Conservation (phyloP, 2,113 vertebrate genomes). For the Micromys minutus region DNA sequence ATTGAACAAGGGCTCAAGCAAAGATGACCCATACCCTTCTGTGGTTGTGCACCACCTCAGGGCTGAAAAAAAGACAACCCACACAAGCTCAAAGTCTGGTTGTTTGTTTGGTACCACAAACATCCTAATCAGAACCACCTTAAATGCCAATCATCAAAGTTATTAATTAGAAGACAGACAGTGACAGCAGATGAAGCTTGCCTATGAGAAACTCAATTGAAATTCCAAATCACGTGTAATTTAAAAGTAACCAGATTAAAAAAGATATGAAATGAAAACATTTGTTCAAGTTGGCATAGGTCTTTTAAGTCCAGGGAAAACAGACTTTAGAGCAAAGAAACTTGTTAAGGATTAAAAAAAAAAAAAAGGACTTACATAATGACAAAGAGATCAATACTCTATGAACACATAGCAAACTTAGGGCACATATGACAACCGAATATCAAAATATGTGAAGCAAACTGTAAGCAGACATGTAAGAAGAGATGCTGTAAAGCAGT, state of each 20-base stretch:
- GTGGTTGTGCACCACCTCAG: background rate
- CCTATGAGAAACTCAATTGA: background rate
- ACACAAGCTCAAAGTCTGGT: background rate
- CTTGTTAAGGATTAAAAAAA: background rate
- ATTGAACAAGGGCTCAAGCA: background rate
- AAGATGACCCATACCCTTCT: background rate
- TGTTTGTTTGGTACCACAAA: background rate
- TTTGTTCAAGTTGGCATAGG: background rate
- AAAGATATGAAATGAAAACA: background rate
- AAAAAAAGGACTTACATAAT: background rate
- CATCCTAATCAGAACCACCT: background rate
- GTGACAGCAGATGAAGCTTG: background rate
- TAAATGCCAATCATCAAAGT: background rate
- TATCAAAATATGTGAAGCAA: background rate
- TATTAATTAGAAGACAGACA: background rate
- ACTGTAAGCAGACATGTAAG: background rate
- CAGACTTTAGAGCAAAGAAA: background rate
- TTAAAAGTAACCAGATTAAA: background rate
- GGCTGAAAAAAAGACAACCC: no score
- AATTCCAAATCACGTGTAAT: background rate
- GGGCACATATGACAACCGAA: background rate
- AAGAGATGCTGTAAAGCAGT: background rate
- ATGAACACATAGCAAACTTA: background rate
- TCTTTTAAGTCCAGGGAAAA: background rate
- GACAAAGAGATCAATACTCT: background rate